Conservation (phyloP, 2,888 invertebrate genomes). For the Eupeodes luniger region DNA sequence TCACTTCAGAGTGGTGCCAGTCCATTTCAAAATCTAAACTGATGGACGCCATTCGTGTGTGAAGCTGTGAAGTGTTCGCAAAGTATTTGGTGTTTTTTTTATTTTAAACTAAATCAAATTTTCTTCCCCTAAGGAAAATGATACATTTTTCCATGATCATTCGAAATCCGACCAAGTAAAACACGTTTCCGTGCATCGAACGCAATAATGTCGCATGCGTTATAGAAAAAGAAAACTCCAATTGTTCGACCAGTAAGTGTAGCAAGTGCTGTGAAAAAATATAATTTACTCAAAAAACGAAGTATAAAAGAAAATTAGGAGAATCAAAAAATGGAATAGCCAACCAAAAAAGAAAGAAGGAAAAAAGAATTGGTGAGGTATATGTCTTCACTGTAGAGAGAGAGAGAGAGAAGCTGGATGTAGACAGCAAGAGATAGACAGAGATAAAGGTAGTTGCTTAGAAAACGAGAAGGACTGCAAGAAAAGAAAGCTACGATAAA, state of each 20-base stretch:
- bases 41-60: constrained; percentile 74
- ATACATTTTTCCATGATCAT: constrained; percentile 37
- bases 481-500: constrained; percentile 59
- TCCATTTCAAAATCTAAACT: constrained; percentile 39
- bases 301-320: constrained; percentile 41
- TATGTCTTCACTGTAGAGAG: constrained; percentile 8
- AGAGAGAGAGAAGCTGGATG: constrained; percentile 11
- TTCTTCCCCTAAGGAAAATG: constrained; percentile 55
- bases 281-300: constrained; percentile 42
- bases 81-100: constrained; percentile 62
- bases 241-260: constrained; percentile 45
- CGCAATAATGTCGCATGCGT: constrained; percentile 57
- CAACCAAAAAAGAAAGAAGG: constrained; percentile 32
- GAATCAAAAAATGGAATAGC: constrained; percentile 53
- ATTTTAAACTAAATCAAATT: constrained; percentile 19
- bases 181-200: constrained; percentile 49
- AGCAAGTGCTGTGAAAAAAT: constrained; percentile 59
- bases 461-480: constrained; percentile 49
- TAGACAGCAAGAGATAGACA: background rate
- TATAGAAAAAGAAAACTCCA: constrained; percentile 61
- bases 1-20: constrained; percentile 51
- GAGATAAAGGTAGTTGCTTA: constrained; percentile 26
- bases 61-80: constrained; percentile 68
- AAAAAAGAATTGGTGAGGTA: constrained; percentile 11
- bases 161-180: constrained; percentile 47